phyloP scores from a whole-genome alignment of 23 tunicate species.

The Phallusia fumigata region DNA sequence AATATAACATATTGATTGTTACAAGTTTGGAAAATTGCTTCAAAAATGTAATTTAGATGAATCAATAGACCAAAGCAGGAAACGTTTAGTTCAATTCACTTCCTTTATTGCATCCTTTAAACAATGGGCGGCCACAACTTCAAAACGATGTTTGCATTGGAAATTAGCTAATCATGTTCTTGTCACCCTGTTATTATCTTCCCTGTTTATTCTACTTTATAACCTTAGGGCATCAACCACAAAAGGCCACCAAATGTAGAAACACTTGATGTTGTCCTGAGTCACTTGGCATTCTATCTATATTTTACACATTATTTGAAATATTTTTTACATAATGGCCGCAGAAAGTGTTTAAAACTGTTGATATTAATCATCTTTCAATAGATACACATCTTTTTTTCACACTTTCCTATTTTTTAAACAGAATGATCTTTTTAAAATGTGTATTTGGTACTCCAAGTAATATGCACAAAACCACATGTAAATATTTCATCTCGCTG shows the following conservation, averaged over 20 bases:
- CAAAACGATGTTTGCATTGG: background rate
- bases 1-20: background rate
- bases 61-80: background rate
- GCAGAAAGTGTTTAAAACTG: too few species aligned
- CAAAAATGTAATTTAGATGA: background rate
- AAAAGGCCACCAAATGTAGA: too few species aligned
- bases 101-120: conserved; percentile 8
- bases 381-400: too few species aligned
- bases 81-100: background rate
- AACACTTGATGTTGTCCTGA: too few species aligned
- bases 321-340: too few species aligned
- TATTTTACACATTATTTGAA: too few species aligned
- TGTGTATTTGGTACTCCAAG: too few species aligned
- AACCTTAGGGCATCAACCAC: background rate
- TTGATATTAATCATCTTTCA: too few species aligned
- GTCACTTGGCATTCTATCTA: too few species aligned
- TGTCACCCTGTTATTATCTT: background rate
- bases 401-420: too few species aligned
- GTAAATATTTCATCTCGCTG: background rate
- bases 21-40: background rate
- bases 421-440: too few species aligned
- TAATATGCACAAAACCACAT: too few species aligned
- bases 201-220: background rate
- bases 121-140: background rate
- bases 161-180: background rate